Conservation (phyloP, 2,797 vertebrate species). For the Hyperoplus immaculatus region DNA sequence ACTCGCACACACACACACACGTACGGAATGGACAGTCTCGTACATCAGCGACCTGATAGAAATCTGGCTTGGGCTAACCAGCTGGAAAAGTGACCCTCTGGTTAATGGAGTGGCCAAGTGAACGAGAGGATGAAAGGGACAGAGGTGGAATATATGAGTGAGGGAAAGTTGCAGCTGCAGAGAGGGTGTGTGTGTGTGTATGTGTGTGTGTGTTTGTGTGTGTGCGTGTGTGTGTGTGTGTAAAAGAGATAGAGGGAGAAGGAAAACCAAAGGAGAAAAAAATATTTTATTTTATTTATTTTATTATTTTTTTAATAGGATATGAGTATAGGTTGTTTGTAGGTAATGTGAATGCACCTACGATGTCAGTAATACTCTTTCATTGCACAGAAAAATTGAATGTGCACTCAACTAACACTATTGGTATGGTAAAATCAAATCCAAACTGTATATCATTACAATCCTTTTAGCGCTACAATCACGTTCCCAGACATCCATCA, state of each 20-base stretch:
- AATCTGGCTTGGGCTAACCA: conserved; percentile 70
- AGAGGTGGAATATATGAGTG: conserved; percentile 36
- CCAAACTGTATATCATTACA: neutral
- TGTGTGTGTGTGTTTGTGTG: too few relatives aligned
- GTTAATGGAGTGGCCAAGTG: conserved; percentile 67
- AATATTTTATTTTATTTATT: too few relatives aligned
- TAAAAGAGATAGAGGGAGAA: too few relatives aligned
- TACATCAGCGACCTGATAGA: conserved; percentile 74
- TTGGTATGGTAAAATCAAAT: neutral
- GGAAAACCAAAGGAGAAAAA: neutral
- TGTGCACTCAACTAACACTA: neutral
- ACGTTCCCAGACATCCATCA: neutral
- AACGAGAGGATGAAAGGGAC: conserved; percentile 49
- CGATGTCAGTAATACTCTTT: neutral
- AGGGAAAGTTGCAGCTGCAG: conserved; percentile 36
- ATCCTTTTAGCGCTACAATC: neutral
- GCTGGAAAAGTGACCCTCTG: conserved; percentile 80
- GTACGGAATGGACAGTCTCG: conserved; percentile 37
- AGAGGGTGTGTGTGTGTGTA: neutral
- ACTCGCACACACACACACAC: conserved; percentile 26
- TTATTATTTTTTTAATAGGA: too few relatives aligned
- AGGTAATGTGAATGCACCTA: neutral
- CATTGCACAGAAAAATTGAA: neutral
- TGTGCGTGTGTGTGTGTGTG: too few relatives aligned
- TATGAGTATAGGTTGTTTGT: neutral